These are phyloP conservation scores for Sebastes hopkinsi DNA, from an alignment of 2,797 vertebrate species.

Conservation along the genomic window DNA sequence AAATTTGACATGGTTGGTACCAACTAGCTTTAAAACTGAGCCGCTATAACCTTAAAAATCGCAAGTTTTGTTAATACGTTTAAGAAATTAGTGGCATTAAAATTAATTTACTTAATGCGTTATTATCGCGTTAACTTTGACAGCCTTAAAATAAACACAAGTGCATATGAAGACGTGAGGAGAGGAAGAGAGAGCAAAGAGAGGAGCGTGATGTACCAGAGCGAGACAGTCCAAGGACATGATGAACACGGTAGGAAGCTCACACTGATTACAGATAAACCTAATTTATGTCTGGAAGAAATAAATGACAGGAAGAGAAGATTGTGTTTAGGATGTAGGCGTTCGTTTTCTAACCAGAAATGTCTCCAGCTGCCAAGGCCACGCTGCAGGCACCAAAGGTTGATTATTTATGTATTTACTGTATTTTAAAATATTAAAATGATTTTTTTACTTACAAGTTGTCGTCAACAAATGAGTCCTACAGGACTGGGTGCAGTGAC, in stretches of 20 bases:
- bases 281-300: not conserved
- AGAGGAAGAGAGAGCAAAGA: not conserved
- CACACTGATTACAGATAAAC: not conserved
- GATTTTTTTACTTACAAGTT: not conserved
- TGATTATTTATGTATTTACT: not conserved
- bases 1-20: too few species aligned
- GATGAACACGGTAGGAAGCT: not conserved
- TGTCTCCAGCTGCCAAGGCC: not conserved
- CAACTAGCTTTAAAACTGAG: too few species aligned
- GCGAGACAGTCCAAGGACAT: not conserved
- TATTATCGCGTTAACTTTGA: too few species aligned
- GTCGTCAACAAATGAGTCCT: not conserved
- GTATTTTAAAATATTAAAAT: not conserved
- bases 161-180: not conserved
- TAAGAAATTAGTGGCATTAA: too few species aligned
- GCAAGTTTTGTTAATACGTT: too few species aligned
- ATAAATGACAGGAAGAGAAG: constrained; percentile 8
- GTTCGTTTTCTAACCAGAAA: not conserved
- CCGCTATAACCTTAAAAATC: too few species aligned
- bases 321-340: not conserved
- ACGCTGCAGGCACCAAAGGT: not conserved
- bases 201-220: not conserved
- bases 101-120: too few species aligned
- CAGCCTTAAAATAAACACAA: not conserved
- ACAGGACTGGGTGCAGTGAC: not conserved